Conservation (phyloP, 2,113 vertebrate species). For the Carassius gibelio region DNA sequence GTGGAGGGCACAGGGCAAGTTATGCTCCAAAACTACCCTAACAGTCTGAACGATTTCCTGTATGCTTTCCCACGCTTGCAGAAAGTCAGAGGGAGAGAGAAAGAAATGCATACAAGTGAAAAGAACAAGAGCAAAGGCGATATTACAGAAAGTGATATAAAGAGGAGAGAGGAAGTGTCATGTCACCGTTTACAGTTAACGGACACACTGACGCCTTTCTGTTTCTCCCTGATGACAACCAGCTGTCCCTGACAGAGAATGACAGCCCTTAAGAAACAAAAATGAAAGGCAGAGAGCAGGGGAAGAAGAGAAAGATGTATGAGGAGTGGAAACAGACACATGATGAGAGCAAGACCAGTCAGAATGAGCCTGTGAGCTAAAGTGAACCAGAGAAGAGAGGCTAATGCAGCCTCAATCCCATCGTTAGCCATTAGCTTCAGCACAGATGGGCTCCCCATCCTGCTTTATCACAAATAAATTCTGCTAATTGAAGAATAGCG, state of each 20-base stretch:
- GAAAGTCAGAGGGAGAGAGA: constrained; percentile 25
- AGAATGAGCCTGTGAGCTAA: neutral
- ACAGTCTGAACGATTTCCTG: constrained; percentile 59
- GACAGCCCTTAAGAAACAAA: neutral
- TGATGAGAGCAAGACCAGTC: neutral
- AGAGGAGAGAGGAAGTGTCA: constrained; percentile 65
- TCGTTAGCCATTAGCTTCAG: constrained; percentile 11
- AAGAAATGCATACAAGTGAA: constrained; percentile 4
- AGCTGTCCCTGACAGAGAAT: constrained; percentile 60
- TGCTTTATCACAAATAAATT: constrained; percentile 30
- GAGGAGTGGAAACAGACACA: neutral
- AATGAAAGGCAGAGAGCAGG: neutral
- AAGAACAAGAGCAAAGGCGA: constrained; percentile 43
- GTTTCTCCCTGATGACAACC: constrained; percentile 61
- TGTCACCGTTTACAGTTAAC: constrained; percentile 64
- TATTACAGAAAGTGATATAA: constrained; percentile 26
- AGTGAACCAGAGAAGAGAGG: constrained; percentile 4
- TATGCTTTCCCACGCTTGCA: constrained; percentile 57
- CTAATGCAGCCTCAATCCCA: constrained; percentile 32
- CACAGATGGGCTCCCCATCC: constrained; percentile 9
- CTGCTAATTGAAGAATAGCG: constrained; percentile 27
- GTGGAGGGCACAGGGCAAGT: constrained; percentile 42
- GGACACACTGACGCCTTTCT: constrained; percentile 53
- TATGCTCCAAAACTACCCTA: constrained; percentile 43
- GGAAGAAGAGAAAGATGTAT: neutral